Evolutionary conservation across 2,113 vertebrate species (phyloP).

Genomic region (Gadus macrocephalus): DNA sequence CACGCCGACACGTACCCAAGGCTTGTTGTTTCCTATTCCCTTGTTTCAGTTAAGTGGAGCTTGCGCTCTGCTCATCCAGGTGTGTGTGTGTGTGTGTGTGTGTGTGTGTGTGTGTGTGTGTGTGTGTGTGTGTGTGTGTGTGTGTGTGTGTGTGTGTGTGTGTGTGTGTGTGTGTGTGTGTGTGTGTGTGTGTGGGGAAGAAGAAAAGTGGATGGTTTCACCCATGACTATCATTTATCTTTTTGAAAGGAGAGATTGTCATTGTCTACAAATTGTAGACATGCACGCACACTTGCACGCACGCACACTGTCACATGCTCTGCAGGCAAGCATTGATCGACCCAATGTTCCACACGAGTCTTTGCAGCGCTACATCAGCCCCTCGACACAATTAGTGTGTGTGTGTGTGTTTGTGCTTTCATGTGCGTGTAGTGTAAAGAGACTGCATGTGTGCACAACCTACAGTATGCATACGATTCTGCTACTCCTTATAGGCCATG

Average conservation of each 20-base stretch:
- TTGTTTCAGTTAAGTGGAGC: no score
- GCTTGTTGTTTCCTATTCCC: background rate
- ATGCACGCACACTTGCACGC: conserved; percentile 4
- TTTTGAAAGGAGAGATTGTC: background rate
- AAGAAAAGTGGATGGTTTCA: conserved; percentile 12
- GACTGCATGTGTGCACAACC: no score
- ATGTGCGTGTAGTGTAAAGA: background rate
- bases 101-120: background rate
- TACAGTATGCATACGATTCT: no score
- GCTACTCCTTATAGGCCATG: background rate
- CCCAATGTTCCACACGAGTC: background rate
- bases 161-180: background rate
- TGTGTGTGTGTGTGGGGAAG: background rate
- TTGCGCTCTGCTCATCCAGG: no score
- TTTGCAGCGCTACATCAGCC: background rate
- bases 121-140: background rate
- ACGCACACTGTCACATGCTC: conserved; percentile 3
- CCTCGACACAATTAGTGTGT: conserved; percentile 6
- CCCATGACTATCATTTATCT: conserved; percentile 28
- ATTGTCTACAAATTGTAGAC: conserved; percentile 15
- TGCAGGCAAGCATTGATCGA: background rate
- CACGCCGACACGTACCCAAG: background rate
- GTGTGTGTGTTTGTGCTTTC: background rate
- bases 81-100: background rate
- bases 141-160: background rate